These are phyloP conservation scores for Halictus rubicundus DNA, from an alignment of 1,140 invertebrate species.

Conservation along the genomic window DNA sequence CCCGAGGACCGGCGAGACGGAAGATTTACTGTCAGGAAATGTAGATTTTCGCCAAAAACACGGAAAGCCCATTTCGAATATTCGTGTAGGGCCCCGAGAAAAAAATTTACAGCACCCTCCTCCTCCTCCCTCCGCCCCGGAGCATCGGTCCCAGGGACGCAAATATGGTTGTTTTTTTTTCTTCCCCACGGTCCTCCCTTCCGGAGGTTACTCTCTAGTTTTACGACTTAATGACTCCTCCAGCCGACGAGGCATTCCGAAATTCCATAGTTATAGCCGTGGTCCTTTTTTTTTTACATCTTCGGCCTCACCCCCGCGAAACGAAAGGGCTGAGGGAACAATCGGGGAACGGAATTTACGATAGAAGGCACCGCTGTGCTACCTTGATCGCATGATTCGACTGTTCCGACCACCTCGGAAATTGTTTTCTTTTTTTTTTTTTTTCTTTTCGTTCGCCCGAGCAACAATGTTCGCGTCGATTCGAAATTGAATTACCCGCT, in stretches of 20 bases:
- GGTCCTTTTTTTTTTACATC: neutral
- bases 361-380: neutral
- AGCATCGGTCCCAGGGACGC: conserved; percentile 2
- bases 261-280: conserved; percentile 11
- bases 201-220: conserved; percentile 32
- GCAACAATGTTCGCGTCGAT: too few relatives aligned
- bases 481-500: too few relatives aligned
- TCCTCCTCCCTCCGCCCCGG: too few relatives aligned
- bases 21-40: conserved; percentile 31
- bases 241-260: conserved; percentile 7
- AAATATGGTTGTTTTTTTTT: conserved; percentile 23
- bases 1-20: too few relatives aligned
- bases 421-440: too few relatives aligned
- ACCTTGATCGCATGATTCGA: neutral
- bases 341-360: conserved; percentile 9
- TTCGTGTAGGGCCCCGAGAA: neutral
- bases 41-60: conserved; percentile 15
- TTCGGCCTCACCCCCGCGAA: neutral
- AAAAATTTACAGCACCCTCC: conserved; percentile 32
- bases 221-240: conserved; percentile 50
- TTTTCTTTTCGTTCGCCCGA: too few relatives aligned
- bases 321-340: conserved; percentile 25
- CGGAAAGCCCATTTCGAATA: conserved; percentile 25
- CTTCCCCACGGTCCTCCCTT: neutral
- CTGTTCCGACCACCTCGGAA: neutral